Conservation (phyloP, 1,140 invertebrate species). For the Drusus annulatus region DNA sequence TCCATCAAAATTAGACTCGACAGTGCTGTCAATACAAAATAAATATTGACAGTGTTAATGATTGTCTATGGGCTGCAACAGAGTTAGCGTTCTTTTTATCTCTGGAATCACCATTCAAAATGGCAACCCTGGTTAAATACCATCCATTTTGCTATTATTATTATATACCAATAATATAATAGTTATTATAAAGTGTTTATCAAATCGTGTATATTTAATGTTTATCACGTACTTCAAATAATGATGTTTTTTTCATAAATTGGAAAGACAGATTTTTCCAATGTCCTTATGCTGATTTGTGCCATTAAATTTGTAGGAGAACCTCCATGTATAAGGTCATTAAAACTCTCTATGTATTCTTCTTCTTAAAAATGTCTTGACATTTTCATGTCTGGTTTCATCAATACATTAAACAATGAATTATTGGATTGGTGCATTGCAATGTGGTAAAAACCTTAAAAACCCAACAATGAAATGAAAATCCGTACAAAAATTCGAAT, state of each 20-base stretch:
- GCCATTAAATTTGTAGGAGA: neutral
- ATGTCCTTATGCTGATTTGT: slow-evolving; percentile 18
- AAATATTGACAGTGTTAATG: too few relatives aligned
- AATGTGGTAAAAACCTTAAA: too few relatives aligned
- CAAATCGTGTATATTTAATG: slow-evolving; percentile 20
- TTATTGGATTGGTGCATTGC: too few relatives aligned
- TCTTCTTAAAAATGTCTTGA: slow-evolving; percentile 22
- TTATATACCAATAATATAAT: slow-evolving; percentile 13
- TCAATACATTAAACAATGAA: too few relatives aligned
- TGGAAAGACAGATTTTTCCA: slow-evolving; percentile 2
- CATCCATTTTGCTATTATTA: slow-evolving; percentile 21
- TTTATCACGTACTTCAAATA: slow-evolving; percentile 16
- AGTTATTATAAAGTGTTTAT: slow-evolving; percentile 3
- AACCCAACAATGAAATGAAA: too few relatives aligned
- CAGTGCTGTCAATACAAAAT: too few relatives aligned
- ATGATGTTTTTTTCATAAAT: neutral
- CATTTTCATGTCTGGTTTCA: neutral
- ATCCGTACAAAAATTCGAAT: too few relatives aligned
- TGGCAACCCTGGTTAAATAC: slow-evolving; percentile 24
- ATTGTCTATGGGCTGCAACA: too few relatives aligned
- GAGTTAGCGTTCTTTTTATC: neutral
- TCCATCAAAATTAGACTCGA: too few relatives aligned
- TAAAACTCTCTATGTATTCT: slow-evolving; percentile 9
- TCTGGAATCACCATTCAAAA: neutral
- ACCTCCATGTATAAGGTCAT: neutral